Base-by-base conservation (phyloP, 2,888 invertebrate species). In the Endomychus coccineus region DNA sequence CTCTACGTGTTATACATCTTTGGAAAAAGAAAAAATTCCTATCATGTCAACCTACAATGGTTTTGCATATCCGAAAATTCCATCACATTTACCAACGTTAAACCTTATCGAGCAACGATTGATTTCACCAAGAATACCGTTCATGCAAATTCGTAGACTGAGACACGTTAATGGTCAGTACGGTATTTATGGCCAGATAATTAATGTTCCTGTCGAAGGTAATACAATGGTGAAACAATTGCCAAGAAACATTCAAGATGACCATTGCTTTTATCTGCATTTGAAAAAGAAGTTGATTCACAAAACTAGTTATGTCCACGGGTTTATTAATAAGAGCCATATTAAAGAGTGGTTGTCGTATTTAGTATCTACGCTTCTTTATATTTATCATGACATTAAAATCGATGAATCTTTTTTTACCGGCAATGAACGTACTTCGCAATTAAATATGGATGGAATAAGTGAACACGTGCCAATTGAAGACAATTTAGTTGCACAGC, bases 231-330 rank as follows among this genome's bases (percentile, higher is more conserved):
- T 27, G 12, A 27, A 11, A 45, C 16, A 48, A 50, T 27, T 34
- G 16, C 34, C 34, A 2, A 24, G 55, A 34, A 17, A 48, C 11
- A 7, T 55, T 7, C 46, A 55, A 29, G 56, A 56, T 25, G 55
- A 58, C 40, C 37, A 49, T 40, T 36, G 39, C 23, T 41, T 54
- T 22, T 43, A 48, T 29, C 54, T 56, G n/a, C 44, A 56, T 32
- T 52, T 56, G 4, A 49, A 52, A 38, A 28, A 42, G 12, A 59
- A 58, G 5, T 44, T 55, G 14, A 49, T 46, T 1, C 56, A 64
- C 43, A 60, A 57, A 55, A 36, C 59, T 0, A 38, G n/a, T 19
- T 58, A 59, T 50, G 46, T 55, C 10, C 45, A 43, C 51, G 46
- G 50, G 41, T 35, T 55, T 58, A 32, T 32, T n/a, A 9, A 4